Conservation (phyloP, 2,888 invertebrate genomes). For the Spisula subtruncata region DNA sequence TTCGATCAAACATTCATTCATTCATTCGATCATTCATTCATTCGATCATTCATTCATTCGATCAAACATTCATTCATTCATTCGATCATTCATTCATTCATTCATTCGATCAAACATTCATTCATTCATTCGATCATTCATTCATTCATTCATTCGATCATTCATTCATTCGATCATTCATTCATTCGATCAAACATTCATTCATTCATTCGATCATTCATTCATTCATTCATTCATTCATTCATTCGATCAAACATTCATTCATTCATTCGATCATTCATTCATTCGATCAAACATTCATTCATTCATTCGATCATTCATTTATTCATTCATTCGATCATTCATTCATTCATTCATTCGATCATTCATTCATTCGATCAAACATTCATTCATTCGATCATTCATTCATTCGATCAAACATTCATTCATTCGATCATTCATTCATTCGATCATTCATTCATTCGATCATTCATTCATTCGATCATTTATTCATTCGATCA, state of each 20-base stretch:
- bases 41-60: too few species aligned
- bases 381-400: too few species aligned
- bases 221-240: too few species aligned
- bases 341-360: slow-evolving; percentile 1
- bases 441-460: background rate
- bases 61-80: too few species aligned
- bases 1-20: too few species aligned
- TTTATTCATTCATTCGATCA: background rate
- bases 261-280: slow-evolving; percentile 16
- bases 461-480: slow-evolving; percentile 26
- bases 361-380: background rate
- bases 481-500: background rate
- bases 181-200: background rate
- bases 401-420: background rate
- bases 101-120: too few species aligned
- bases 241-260: slow-evolving; percentile 17
- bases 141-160: background rate
- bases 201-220: too few species aligned
- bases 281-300: background rate
- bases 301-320: background rate
- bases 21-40: too few species aligned
- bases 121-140: background rate
- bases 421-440: background rate
- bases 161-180: background rate
- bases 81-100: too few species aligned